A percentile compares a stretch with the other conserved stretches of the same genome.
phyloP scores from a whole-genome alignment of 2,888 invertebrate genomes.

The Dynastes grantii region DNA sequence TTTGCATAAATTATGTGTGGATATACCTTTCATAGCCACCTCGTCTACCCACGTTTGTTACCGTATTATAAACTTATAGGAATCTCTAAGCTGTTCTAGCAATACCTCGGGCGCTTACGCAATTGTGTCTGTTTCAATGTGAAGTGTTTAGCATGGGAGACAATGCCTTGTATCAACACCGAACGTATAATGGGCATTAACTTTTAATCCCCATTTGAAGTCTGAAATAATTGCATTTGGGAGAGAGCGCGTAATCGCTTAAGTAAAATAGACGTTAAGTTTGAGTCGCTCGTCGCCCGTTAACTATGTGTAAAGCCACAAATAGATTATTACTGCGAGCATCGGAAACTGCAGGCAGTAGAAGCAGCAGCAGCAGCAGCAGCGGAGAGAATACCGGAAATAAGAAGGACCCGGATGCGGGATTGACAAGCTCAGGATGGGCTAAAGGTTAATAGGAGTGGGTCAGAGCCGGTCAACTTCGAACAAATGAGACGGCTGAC shows the following conservation, averaged over 20 bases:
- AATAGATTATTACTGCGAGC: conserved; percentile 56
- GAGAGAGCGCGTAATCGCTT: conserved; percentile 28
- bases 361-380: background rate
- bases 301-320: conserved; percentile 52
- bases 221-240: conserved; percentile 36
- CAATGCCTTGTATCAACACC: conserved; percentile 26
- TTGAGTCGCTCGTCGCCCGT: conserved; percentile 24
- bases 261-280: conserved; percentile 44
- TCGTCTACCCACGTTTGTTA: no score
- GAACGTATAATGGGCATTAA: conserved; percentile 20
- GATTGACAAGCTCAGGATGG: conserved; percentile 59
- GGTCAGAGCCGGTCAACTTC: conserved; percentile 62
- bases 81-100: background rate
- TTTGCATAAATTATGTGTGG: background rate
- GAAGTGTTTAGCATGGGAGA: background rate
- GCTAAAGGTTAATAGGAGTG: conserved; percentile 64
- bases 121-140: background rate
- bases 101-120: background rate
- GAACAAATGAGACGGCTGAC: conserved; percentile 64
- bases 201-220: conserved; percentile 37
- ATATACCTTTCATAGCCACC: no score
- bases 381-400: conserved; percentile 55
- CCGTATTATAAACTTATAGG: conserved; percentile 1
- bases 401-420: conserved; percentile 57
- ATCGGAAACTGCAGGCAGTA: conserved; percentile 55